Conservation (phyloP, 2,797 vertebrate species). For the Amblyraja radiata region DNA sequence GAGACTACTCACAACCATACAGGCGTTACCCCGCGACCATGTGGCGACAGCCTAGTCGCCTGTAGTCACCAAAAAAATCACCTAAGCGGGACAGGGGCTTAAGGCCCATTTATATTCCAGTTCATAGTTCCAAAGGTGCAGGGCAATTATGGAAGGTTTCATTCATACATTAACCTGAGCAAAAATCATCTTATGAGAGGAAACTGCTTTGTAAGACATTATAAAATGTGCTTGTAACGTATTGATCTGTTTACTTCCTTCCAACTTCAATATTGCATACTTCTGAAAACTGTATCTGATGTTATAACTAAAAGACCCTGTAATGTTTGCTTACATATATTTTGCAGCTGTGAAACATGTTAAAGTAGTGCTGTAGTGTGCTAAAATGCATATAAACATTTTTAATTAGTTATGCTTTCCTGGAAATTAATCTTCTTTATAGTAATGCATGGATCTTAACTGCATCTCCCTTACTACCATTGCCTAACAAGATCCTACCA, state of each 20-base stretch:
- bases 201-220: not conserved
- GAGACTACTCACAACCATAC: too few relatives aligned
- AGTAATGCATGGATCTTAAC: not conserved
- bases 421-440: not conserved
- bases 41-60: too few relatives aligned
- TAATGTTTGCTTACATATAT: conserved; percentile 3
- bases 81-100: too few relatives aligned
- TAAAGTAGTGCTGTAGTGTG: conserved; percentile 5
- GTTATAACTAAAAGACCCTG: conserved; percentile 5
- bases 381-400: not conserved
- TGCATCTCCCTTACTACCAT: not conserved
- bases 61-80: too few relatives aligned
- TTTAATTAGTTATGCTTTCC: not conserved
- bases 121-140: not conserved
- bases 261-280: not conserved
- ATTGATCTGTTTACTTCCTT: not conserved
- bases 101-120: not conserved
- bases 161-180: not conserved
- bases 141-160: not conserved
- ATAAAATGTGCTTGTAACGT: not conserved
- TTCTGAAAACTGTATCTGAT: not conserved
- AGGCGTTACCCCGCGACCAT: too few relatives aligned
- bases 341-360: conserved; percentile 17
- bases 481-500: not conserved
- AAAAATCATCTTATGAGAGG: not conserved